Evolutionary conservation across 2,113 vertebrate species (phyloP).

Genomic region (Nothocercus nigrocapillus): DNA sequence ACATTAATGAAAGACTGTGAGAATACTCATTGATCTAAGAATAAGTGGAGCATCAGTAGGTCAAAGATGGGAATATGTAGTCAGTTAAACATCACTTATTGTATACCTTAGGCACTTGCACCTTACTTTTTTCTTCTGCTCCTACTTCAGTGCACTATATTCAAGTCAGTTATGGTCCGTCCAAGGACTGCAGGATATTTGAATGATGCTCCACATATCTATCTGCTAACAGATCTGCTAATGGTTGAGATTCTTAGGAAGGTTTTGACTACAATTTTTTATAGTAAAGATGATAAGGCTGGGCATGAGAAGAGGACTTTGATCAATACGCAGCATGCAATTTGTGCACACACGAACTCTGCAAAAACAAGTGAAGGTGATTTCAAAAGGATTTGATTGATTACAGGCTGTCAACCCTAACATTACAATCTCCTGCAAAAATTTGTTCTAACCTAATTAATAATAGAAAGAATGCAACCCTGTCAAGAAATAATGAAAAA

Average conservation of each 20-base stretch:
- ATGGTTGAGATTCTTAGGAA: not conserved
- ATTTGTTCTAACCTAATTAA: not conserved
- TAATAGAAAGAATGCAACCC: not conserved
- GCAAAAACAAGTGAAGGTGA: not conserved
- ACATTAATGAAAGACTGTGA: not conserved
- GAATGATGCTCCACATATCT: not conserved
- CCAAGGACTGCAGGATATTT: not conserved
- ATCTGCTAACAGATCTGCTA: not conserved
- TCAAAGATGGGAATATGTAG: not conserved
- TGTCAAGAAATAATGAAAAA: not conserved
- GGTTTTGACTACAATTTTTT: not conserved
- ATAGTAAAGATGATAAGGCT: not conserved
- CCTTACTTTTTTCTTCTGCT: not conserved
- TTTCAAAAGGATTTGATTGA: not conserved
- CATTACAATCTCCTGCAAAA: not conserved
- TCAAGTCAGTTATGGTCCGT: not conserved
- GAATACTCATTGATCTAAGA: not conserved
- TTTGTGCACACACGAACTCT: not conserved
- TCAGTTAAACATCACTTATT: not conserved
- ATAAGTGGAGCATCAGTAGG: not conserved
- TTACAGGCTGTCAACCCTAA: not conserved
- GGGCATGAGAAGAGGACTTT: not conserved
- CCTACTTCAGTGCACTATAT: not conserved
- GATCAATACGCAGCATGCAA: not conserved
- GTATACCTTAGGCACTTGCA: not conserved